Evolutionary conservation across 1,140 invertebrate genomes (phyloP), one percentile per base, ranked within the genome.

Genomic region (Microplitis mediator): DNA sequence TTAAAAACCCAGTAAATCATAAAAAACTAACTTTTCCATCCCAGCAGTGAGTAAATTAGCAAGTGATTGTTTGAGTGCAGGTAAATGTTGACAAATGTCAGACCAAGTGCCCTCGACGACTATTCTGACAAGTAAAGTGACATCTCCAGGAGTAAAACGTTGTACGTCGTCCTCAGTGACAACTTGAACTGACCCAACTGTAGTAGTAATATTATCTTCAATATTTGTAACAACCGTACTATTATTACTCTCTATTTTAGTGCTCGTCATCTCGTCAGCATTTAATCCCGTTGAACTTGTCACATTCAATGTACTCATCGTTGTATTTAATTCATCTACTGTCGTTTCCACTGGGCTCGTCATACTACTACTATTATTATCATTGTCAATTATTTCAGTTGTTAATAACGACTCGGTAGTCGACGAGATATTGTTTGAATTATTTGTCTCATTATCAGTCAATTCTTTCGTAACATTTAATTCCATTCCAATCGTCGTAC

Each of bases 101-200:
- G 65, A 32, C 71, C 75, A 69, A 61, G 61, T 79, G 3, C 81
- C 81, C 3, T 85, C 80, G 11, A 86, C 78, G 23, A 82, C 73
- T 23, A 86, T 84, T 35, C 78, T 81, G 6, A 87, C 82, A 4
- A 85, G 61, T 3, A 77, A 60, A 11, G 76, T 79, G 4, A 81
- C 76, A 51, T 80, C 79, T 1, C 81, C 75, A n/a, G 71, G 13
- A 1, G 73, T 54, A 3, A 76, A n/a, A 0, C 69, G 71, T 6
- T 73, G 72, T 1, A 71, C 36, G 2, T 51, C 66, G 13, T n/a
- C 39, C 9, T 72, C 62, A 58, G 8, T 72, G 16, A 63, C 67
- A 13, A 39, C 35, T 13, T 14, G 14, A 31, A n/a, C 14, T 11
- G 45, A 8, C 45, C 14, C 6, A 5, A 1, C 9, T n/a, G 5